Percentiles rank a stretch among this genome's conserved stretches.
Evolutionary conservation across 2,888 invertebrate genomes (phyloP).

Genomic region (Scaptomyza reducta): DNA sequence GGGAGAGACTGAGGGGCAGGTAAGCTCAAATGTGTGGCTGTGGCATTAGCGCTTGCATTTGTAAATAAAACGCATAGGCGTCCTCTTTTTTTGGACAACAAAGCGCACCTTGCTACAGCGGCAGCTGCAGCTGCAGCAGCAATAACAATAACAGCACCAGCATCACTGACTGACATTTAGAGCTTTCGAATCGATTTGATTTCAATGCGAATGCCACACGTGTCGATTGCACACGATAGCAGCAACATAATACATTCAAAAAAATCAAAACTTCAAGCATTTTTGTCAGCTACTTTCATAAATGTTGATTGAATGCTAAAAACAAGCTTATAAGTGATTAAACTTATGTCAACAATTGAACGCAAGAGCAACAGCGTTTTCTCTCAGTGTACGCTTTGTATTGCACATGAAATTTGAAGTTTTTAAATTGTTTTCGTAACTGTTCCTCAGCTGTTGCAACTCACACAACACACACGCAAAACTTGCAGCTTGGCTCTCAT

Average conservation of each 20-base stretch:
- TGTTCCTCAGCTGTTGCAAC: constrained; percentile 21
- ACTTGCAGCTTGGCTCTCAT: not conserved
- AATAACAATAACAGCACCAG: too few relatives aligned
- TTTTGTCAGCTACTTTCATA: too few relatives aligned
- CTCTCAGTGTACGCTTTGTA: not conserved
- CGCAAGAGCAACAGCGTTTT: not conserved
- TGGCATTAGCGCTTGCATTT: constrained; percentile 45
- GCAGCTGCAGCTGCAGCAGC: not conserved
- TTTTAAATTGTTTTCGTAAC: constrained; percentile 40
- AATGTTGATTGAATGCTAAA: too few relatives aligned
- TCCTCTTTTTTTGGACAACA: constrained; percentile 26
- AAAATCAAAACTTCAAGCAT: too few relatives aligned
- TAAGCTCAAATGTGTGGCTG: constrained; percentile 17
- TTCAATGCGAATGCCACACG: constrained; percentile 24
- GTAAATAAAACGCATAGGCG: constrained; percentile 58
- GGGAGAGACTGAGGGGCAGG: not conserved
- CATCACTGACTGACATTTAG: not conserved
- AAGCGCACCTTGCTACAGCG: constrained; percentile 7
- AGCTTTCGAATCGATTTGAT: constrained; percentile 28
- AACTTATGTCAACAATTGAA: too few relatives aligned
- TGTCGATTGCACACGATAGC: constrained; percentile 24
- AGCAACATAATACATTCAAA: constrained; percentile 3
- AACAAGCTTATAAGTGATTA: too few relatives aligned
- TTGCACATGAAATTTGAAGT: constrained; percentile 20
- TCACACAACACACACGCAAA: constrained; percentile 1